phyloP scores from a whole-genome alignment of 2,888 invertebrate genomes.

The Agrilus biguttatus region DNA sequence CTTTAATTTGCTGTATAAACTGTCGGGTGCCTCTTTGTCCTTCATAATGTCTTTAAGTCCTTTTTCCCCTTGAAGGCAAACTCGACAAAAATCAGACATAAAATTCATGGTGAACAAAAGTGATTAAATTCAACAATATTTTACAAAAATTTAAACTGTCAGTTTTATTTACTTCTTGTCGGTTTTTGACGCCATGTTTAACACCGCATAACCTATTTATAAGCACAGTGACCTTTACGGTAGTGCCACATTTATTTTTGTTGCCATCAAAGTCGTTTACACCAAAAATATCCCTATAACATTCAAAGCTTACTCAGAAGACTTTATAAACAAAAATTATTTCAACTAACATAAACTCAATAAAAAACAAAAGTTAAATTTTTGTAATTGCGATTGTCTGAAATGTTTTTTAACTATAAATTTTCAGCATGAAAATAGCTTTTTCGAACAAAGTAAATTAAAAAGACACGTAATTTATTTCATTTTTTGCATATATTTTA shows the following conservation, averaged over 20 bases:
- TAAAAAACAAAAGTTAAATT: too few species aligned
- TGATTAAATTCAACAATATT: neutral
- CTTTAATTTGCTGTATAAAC: constrained; percentile 24
- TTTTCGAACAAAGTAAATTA: too few species aligned
- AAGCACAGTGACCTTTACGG: constrained; percentile 8
- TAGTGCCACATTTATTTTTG: neutral
- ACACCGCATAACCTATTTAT: constrained; percentile 9
- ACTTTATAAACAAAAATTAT: too few species aligned
- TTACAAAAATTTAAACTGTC: neutral
- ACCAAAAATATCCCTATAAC: too few species aligned
- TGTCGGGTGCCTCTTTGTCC: constrained; percentile 25
- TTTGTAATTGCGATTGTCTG: too few species aligned
- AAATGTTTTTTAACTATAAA: too few species aligned
- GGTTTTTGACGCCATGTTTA: constrained; percentile 7
- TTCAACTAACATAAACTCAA: too few species aligned
- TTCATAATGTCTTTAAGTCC: constrained; percentile 25
- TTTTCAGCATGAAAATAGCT: too few species aligned
- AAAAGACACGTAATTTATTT: too few species aligned
- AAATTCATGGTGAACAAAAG: constrained; percentile 20
- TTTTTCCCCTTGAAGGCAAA: constrained; percentile 26
- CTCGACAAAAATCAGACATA: constrained; percentile 27
- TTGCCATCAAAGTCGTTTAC: too few species aligned
- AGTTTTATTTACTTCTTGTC: constrained; percentile 6
- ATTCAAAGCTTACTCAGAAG: too few species aligned
- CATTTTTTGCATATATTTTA: too few species aligned